Evolutionary conservation across 1,140 invertebrate genomes (phyloP), one percentile per base, ranked within the genome.

Genomic region (Saccostrea echinata): DNA sequence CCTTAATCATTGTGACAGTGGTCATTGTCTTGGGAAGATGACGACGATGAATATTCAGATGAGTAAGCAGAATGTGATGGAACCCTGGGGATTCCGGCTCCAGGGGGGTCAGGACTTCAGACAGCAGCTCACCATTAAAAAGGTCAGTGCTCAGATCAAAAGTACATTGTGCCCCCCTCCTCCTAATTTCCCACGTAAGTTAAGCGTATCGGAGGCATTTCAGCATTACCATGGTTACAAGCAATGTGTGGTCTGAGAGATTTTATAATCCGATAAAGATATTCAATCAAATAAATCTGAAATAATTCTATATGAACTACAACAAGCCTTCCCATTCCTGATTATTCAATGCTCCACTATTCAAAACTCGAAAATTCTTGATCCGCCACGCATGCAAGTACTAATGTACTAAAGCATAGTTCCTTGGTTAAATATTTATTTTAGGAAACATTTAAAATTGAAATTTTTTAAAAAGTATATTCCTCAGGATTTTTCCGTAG

Each of bases 21-120:
- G 43, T 61, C n/a, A 27, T 76, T 30, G 3, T 33, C 18, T 76
- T 30, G 1, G 30, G 16, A 61, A 81, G n/a, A 91, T 90, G 90
- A 80, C 88, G 35, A 84, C 57, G 21, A 86, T 88, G 55, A 85
- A 88, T n/a, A 89, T 92, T 21, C 88, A 90, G 30, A 64, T 92
- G 6, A 89, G 88, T 27, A 85, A 97, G 93, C 96, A 97, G 91
- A 97, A 97, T 92, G 96, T 97, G 61, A 96, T 97, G 89, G 93
- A 94, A n/a, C 97, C 97, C 88, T 98, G 98, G 97, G 98, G 98
- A 90, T 98, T 99, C 95, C 96, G 98, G 90, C 96, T 99, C 71
- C 98, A 98, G 95, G 98, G 98, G 61, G 98, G 98, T 52, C 97
- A 97, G 94, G 98, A 98, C 96, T 98, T 98, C 93, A 97, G 97